phyloP scores from a whole-genome alignment of 2,113 vertebrate species.

The Galeopterus variegatus region DNA sequence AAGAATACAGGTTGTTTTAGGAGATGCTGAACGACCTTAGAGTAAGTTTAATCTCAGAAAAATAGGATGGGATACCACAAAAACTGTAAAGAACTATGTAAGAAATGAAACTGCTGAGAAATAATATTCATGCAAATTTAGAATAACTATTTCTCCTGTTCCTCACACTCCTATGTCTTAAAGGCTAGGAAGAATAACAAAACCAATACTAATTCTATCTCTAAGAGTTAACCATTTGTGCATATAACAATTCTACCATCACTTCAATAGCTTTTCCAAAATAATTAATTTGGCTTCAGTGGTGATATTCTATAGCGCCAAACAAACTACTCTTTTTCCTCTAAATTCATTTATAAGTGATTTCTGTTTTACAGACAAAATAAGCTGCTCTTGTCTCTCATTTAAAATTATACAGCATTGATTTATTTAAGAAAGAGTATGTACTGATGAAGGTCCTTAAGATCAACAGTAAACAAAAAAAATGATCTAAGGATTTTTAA shows the following conservation, averaged over 20 bases:
- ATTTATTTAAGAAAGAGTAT: not conserved
- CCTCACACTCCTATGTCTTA: not conserved
- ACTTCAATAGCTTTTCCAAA: not conserved
- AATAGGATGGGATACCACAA: not conserved
- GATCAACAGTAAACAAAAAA: not conserved
- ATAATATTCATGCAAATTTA: not conserved
- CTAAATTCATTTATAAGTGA: constrained; percentile 39
- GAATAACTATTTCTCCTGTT: not conserved
- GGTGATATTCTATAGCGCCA: not conserved
- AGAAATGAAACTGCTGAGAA: not conserved
- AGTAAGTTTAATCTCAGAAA: constrained; percentile 23
- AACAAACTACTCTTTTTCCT: not conserved
- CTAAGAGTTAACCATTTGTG: not conserved
- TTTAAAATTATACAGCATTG: not conserved
- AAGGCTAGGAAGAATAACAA: not conserved
- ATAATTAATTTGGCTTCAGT: not conserved
- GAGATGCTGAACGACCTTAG: not conserved
- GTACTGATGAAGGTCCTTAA: not conserved
- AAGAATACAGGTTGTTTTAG: not conserved
- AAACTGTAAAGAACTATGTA: not conserved
- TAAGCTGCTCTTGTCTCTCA: not conserved
- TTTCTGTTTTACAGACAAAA: constrained; percentile 44
- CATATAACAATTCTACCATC: not conserved
- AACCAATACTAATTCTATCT: not conserved
- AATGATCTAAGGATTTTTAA: constrained; percentile 9